These are phyloP conservation scores for Sphecodes monilicornis DNA, from an alignment of 2,888 invertebrate genomes.

Conservation along the genomic window DNA sequence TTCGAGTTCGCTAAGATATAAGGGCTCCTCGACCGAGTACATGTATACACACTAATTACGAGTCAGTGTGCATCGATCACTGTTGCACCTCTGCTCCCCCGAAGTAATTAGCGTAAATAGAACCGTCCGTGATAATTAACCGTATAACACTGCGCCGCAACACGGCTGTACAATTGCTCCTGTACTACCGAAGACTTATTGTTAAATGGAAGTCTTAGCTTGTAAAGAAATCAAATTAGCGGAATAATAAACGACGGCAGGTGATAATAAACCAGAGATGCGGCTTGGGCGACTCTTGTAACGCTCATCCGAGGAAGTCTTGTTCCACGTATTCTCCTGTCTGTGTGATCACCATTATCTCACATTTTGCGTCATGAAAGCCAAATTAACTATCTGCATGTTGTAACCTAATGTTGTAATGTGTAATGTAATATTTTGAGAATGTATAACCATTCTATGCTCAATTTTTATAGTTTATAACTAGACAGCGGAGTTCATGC, in stretches of 20 bases:
- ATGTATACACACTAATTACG: conserved; percentile 47
- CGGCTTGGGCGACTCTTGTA: background rate
- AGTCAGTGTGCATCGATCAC: conserved; percentile 67
- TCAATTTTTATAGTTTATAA: no score
- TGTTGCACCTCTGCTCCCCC: conserved; percentile 44
- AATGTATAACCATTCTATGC: no score
- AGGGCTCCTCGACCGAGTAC: conserved; percentile 5
- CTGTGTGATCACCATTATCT: background rate
- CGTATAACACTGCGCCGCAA: conserved; percentile 32
- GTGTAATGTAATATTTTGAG: no score
- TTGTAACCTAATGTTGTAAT: background rate
- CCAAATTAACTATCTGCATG: background rate
- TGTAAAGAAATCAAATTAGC: conserved; percentile 16
- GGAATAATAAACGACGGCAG: conserved; percentile 1
- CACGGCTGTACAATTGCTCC: conserved; percentile 20
- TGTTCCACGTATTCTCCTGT: background rate
- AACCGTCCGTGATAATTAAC: conserved; percentile 62
- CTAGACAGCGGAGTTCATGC: no score
- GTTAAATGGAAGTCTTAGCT: conserved; percentile 35
- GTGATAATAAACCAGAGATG: background rate
- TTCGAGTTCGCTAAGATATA: conserved; percentile 18
- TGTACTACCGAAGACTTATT: conserved; percentile 26
- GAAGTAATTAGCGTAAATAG: conserved; percentile 75
- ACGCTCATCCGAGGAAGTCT: background rate
- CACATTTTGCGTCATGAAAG: background rate